Conservation (phyloP, 2,797 vertebrate species). For the Enteromius afrohamiltoni region DNA sequence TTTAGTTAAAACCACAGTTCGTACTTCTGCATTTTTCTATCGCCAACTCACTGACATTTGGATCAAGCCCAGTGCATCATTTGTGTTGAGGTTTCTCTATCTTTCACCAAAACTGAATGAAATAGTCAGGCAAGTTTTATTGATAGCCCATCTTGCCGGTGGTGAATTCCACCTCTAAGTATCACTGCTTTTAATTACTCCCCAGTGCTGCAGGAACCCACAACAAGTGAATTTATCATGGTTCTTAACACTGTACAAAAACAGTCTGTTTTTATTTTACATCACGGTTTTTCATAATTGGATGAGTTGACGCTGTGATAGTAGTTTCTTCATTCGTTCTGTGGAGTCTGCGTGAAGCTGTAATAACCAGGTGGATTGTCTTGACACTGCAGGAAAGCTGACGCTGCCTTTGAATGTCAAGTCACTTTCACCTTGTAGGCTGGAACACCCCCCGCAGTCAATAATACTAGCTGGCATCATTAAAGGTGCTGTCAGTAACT, state of each 20-base stretch:
- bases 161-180: neutral
- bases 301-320: neutral
- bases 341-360: neutral
- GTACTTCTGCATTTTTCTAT: neutral
- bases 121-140: neutral
- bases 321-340: neutral
- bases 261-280: neutral
- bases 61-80: neutral
- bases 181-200: neutral
- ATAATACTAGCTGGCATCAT: slow-evolving; percentile 27
- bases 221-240: neutral
- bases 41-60: neutral
- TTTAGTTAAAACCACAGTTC: neutral
- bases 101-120: neutral
- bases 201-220: neutral
- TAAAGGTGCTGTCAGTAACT: slow-evolving; percentile 35
- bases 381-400: neutral
- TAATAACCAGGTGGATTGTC: slow-evolving; percentile 15
- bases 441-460: neutral
- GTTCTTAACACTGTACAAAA: neutral
- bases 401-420: slow-evolving; percentile 14
- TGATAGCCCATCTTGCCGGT: neutral
- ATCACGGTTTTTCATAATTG: neutral
- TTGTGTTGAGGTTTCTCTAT: neutral
- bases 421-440: slow-evolving; percentile 21